These are phyloP conservation scores for Thalassoma bifasciatum DNA, from an alignment of 2,113 vertebrate genomes.

Conservation along the genomic window DNA sequence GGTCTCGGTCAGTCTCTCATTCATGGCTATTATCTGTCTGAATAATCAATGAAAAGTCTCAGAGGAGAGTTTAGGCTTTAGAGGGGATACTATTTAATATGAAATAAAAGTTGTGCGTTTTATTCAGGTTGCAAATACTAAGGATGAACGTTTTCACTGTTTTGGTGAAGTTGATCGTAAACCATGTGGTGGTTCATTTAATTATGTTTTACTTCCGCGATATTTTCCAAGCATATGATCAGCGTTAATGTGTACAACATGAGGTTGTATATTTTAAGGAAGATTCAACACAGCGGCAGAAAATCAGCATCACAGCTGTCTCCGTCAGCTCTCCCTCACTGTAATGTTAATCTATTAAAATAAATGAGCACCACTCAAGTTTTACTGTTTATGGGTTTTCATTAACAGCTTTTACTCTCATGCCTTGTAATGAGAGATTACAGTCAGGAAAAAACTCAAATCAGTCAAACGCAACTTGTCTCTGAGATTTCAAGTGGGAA, in stretches of 20 bases:
- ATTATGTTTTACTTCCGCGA: too few species aligned
- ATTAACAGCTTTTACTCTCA: conserved; percentile 36
- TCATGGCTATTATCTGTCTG: too few species aligned
- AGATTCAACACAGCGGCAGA: not conserved
- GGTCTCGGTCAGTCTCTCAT: too few species aligned
- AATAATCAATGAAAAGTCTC: too few species aligned
- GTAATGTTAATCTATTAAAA: conserved; percentile 35
- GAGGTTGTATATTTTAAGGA: not conserved
- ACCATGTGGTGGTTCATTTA: not conserved
- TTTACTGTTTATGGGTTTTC: conserved; percentile 36
- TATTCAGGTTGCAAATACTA: too few species aligned
- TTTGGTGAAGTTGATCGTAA: too few species aligned
- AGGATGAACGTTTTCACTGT: too few species aligned
- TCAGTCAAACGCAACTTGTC: conserved; percentile 19
- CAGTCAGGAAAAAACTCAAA: not conserved
- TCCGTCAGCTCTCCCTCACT: conserved; percentile 17
- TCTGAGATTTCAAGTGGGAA: conserved; percentile 4
- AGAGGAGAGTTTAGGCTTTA: too few species aligned
- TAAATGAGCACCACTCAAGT: conserved; percentile 45
- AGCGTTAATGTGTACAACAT: not conserved
- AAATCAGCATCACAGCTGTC: not conserved
- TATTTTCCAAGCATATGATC: not conserved
- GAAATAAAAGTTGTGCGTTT: too few species aligned
- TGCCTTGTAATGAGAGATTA: conserved; percentile 29
- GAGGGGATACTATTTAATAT: too few species aligned